These are phyloP conservation scores for Xiphophorus maculatus DNA, from an alignment of 2,113 vertebrate genomes.

Conservation along the genomic window DNA sequence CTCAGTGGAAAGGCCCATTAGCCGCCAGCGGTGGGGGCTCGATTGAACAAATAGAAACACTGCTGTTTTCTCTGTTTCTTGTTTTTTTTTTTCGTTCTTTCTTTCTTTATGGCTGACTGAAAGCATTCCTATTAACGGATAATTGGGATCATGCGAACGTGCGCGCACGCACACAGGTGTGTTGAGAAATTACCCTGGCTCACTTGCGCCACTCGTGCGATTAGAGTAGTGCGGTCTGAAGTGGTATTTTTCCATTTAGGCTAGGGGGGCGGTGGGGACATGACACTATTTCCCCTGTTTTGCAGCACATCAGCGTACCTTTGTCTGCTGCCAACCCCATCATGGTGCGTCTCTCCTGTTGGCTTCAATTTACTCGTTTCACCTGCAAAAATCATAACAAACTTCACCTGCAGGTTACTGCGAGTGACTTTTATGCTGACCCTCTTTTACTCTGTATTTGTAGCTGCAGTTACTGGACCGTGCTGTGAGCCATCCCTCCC, in stretches of 20 bases:
- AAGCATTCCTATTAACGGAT: slow-evolving; percentile 37
- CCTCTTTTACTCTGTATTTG: slow-evolving; percentile 42
- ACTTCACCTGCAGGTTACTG: slow-evolving; percentile 36
- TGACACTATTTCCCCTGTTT: not conserved
- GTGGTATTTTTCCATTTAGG: not conserved
- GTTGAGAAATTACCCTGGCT: not conserved
- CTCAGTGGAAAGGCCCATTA: slow-evolving; percentile 62
- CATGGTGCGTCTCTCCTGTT: not conserved
- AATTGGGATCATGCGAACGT: slow-evolving; percentile 28
- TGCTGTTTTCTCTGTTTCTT: slow-evolving; percentile 39
- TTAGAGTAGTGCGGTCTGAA: not conserved
- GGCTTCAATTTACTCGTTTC: slow-evolving; percentile 17
- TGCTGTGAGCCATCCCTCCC: slow-evolving; percentile 14
- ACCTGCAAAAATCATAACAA: slow-evolving; percentile 21
- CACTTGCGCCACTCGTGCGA: not conserved
- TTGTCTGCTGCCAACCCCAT: not conserved
- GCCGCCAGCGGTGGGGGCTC: slow-evolving; percentile 55
- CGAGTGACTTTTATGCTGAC: slow-evolving; percentile 52
- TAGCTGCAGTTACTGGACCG: slow-evolving; percentile 37
- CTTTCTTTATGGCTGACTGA: slow-evolving; percentile 19
- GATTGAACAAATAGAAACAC: slow-evolving; percentile 65
- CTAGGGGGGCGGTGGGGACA: not conserved
- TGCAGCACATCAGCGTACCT: not conserved
- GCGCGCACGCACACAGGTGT: slow-evolving; percentile 1
- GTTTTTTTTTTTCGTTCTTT: not conserved